Base-by-base conservation (phyloP, 2,888 invertebrate species). In the Calameuta pallipes region DNA sequence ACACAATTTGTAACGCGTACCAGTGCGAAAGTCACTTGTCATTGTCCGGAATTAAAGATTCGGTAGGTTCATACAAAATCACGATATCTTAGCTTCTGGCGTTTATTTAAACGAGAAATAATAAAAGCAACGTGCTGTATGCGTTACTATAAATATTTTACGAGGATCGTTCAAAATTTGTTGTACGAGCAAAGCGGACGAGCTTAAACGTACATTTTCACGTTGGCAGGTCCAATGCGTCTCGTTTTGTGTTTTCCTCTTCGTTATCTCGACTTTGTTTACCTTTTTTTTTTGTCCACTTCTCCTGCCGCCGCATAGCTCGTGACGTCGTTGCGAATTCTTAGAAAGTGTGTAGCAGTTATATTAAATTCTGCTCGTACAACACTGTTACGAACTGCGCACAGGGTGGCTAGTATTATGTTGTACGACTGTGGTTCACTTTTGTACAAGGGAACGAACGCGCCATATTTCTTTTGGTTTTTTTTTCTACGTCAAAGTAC, bases 11-110 rank as follows among this genome's bases (percentile, higher is more conserved):
- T 75, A 68, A 69, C 82, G 75, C 82, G 79, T 81, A 34, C 71
- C 31, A 31, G 31, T 30, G 9, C 71, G n/a, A 3, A 71, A 71
- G 56, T 56, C 56, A 56, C 41, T 23, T 56, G 41, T 56, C 41
- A 23, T 56, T 56, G 6, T 56, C 23, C 23, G 23, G 6, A 23
- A 56, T 23, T 23, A 23, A 23, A 23, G 56, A 56, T 23, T 56
- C 9, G 23, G 56, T 31, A 71, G 71, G 23, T 33, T 33, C 4
- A 71, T 31, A 12, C 0, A 71, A 33, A 71, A 1, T 71, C 31
- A 71, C 84, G 85, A 80, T 84, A 81, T 78, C 79, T 86, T 86
- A 86, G 83, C 83, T 85, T 86, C 82, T 85, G 83, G 79, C 83
- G 82, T 84, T 82, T 34, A 80, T 77, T 83, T 79, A 81, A 80